phyloP scores from a whole-genome alignment of 2,797 vertebrate species.

The Alectoris magna region DNA sequence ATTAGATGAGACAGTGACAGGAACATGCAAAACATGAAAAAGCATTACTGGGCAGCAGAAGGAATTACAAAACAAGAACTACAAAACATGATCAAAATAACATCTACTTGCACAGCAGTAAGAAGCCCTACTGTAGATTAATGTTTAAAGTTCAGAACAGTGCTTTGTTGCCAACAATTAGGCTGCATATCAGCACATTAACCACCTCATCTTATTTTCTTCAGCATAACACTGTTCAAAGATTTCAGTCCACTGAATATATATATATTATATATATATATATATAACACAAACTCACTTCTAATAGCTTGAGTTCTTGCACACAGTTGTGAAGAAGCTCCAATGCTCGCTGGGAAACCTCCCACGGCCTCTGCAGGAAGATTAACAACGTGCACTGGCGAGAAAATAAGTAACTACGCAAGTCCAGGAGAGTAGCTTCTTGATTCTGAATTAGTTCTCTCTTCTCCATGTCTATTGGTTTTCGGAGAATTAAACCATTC shows the following conservation, averaged over 20 bases:
- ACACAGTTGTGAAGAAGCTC: constrained; percentile 98
- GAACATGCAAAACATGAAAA: not conserved
- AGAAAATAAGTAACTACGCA: constrained; percentile 97
- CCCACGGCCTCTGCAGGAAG: constrained; percentile 97
- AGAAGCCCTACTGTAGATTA: not conserved
- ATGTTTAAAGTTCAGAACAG: not conserved
- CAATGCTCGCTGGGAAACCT: constrained; percentile 93
- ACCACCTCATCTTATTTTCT: not conserved
- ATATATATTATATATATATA: too few relatives aligned
- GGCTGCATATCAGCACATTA: not conserved
- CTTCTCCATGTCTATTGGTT: constrained; percentile 99
- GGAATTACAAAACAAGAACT: not conserved
- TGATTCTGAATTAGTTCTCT: constrained; percentile 91
- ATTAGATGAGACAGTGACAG: not conserved
- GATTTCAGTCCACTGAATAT: not conserved
- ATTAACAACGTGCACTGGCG: constrained; percentile 97
- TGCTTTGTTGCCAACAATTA: not conserved
- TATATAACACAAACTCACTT: constrained; percentile 81
- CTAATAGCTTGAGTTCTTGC: constrained; percentile 93
- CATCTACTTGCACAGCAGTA: not conserved
- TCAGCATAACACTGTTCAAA: not conserved
- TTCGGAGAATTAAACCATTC: constrained; percentile 91
- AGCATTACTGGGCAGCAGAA: not conserved
- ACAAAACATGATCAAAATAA: not conserved
- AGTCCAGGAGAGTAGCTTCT: constrained; percentile 91